These are phyloP conservation scores for Oligia strigilis DNA, from an alignment of 2,888 invertebrate species.

Conservation along the genomic window DNA sequence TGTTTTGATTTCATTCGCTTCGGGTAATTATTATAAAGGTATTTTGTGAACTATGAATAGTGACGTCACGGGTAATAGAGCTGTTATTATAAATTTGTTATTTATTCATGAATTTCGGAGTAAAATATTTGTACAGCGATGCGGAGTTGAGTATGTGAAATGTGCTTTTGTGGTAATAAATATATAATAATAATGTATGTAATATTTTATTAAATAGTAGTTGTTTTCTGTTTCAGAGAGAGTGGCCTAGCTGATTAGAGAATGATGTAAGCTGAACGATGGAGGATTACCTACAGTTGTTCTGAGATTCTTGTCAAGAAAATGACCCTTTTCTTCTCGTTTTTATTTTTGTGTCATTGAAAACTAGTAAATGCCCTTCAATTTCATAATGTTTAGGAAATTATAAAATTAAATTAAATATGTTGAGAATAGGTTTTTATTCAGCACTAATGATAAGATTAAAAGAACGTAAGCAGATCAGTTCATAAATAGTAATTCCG, in stretches of 20 bases:
- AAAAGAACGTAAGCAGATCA: background rate
- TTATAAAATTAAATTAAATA: background rate
- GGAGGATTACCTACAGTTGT: too few species aligned
- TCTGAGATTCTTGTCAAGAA: background rate
- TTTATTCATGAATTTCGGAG: conserved; percentile 37
- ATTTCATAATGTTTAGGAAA: too few species aligned
- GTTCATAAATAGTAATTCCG: background rate
- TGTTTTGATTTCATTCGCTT: conserved; percentile 77
- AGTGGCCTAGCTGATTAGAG: background rate
- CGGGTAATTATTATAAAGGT: conserved; percentile 73
- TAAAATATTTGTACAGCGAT: conserved; percentile 40
- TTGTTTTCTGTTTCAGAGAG: background rate
- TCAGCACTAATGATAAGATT: background rate
- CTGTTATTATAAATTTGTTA: conserved; percentile 40
- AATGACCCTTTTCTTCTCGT: too few species aligned
- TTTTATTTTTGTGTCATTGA: too few species aligned
- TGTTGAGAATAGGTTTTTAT: background rate
- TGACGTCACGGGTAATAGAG: conserved; percentile 41
- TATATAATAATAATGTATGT: background rate
- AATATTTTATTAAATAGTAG: background rate
- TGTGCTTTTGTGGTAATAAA: conserved; percentile 18
- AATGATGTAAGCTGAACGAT: background rate
- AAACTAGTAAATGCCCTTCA: too few species aligned
- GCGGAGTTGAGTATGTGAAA: conserved; percentile 4
- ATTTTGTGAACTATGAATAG: conserved; percentile 59